Evolutionary conservation across 2,113 vertebrate species (phyloP).

Genomic region (Chionodraco myersi): DNA sequence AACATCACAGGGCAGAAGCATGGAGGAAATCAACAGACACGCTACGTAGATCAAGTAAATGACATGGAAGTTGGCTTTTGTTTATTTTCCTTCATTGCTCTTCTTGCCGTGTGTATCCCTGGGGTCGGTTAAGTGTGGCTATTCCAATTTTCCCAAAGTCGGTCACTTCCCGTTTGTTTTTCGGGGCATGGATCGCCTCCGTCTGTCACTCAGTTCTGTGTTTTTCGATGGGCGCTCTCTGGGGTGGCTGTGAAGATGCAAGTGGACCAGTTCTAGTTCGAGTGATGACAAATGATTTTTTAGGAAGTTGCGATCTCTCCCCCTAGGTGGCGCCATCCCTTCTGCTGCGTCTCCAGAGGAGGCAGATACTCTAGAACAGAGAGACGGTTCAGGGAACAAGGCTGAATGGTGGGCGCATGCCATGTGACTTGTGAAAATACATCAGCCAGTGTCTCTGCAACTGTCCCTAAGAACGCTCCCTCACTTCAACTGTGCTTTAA

Average conservation of each 20-base stretch:
- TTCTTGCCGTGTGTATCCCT: constrained; percentile 72
- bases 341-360: constrained; percentile 88
- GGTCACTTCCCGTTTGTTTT: constrained; percentile 55
- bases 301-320: constrained; percentile 85
- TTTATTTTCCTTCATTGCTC: constrained; percentile 58
- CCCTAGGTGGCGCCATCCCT: constrained; percentile 91
- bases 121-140: constrained; percentile 50
- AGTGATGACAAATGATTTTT: constrained; percentile 46
- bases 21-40: constrained; percentile 54
- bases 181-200: constrained; percentile 38
- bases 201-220: constrained; percentile 51
- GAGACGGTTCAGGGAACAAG: constrained; percentile 28
- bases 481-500: background rate
- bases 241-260: constrained; percentile 72
- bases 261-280: constrained; percentile 72
- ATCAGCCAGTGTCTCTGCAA: constrained; percentile 5
- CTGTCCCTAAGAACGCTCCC: background rate
- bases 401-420: constrained; percentile 7
- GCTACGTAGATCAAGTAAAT: constrained; percentile 71
- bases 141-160: constrained; percentile 40
- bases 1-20: constrained; percentile 33
- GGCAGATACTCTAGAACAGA: constrained; percentile 91
- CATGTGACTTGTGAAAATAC: constrained; percentile 20
- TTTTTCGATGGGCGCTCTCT: constrained; percentile 70
- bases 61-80: constrained; percentile 61